Conservation (phyloP, 2,888 invertebrate genomes). For the Zelleria hepariella region DNA sequence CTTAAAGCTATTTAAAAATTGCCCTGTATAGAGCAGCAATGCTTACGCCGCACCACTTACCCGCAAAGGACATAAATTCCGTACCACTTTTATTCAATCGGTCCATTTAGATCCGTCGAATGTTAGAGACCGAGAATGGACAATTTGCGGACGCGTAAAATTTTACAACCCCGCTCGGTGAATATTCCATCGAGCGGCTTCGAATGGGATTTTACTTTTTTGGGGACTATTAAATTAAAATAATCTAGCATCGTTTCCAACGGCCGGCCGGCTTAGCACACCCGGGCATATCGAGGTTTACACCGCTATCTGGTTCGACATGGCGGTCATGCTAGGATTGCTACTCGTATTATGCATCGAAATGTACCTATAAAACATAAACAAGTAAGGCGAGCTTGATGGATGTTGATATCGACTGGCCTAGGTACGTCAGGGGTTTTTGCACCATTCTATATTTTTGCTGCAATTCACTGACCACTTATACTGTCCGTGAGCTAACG, state of each 20-base stretch:
- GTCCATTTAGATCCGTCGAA: slow-evolving; percentile 4
- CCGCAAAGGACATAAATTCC: slow-evolving; percentile 2
- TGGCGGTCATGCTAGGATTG: too few species aligned
- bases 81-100: slow-evolving; percentile 4
- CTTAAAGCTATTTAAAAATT: too few species aligned
- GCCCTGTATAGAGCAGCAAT: not conserved
- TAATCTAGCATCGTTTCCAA: too few species aligned
- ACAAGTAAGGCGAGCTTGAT: too few species aligned
- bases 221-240: not conserved
- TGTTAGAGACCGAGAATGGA: slow-evolving; percentile 1
- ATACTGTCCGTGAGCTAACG: not conserved
- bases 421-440: too few species aligned
- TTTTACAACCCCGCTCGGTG: not conserved
- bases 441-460: not conserved
- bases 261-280: too few species aligned
- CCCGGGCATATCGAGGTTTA: too few species aligned
- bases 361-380: too few species aligned
- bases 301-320: too few species aligned
- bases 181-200: not conserved
- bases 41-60: not conserved
- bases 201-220: not conserved
- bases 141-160: slow-evolving; percentile 1
- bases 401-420: too few species aligned
- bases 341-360: too few species aligned
- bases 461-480: not conserved